Percentiles rank a stretch among this genome's conserved stretches.
Evolutionary conservation across 37 sponge, comb jelly and placozoan species (phyloP).

Genomic region (Lycopodina hypogea): DNA sequence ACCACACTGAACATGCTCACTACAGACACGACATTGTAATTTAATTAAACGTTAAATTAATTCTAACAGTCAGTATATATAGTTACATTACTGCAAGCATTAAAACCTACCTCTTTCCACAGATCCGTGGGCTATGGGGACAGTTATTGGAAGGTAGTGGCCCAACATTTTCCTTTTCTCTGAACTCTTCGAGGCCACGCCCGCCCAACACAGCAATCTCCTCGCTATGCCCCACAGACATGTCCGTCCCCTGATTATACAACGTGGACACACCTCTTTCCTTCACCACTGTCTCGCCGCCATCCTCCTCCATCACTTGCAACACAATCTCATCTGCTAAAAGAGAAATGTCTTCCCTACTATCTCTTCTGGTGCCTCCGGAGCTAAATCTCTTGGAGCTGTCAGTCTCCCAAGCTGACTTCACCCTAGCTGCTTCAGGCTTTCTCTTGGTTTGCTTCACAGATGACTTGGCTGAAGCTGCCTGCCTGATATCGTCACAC

Average conservation of each 20-base stretch:
- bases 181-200: neutral
- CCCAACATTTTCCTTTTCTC: neutral
- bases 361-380: neutral
- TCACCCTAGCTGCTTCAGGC: too few species aligned
- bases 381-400: neutral
- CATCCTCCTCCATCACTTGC: slow-evolving; percentile 26
- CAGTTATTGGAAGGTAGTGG: neutral
- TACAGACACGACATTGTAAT: too few species aligned
- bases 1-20: neutral
- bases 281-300: neutral
- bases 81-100: too few species aligned
- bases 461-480: too few species aligned
- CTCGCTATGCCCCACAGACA: neutral
- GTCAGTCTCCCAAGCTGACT: too few species aligned
- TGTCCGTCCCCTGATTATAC: neutral
- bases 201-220: neutral
- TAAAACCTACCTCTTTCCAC: too few species aligned
- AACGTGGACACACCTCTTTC: neutral
- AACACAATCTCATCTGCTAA: slow-evolving; percentile 51
- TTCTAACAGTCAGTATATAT: too few species aligned
- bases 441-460: too few species aligned
- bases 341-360: slow-evolving; percentile 14
- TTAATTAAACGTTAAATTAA: too few species aligned
- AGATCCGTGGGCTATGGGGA: neutral
- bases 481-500: too few species aligned